A percentile compares a stretch with the other conserved stretches of the same genome.
Evolutionary conservation across 2,888 invertebrate species (phyloP).

Genomic region (Eupithecia tripunctaria): DNA sequence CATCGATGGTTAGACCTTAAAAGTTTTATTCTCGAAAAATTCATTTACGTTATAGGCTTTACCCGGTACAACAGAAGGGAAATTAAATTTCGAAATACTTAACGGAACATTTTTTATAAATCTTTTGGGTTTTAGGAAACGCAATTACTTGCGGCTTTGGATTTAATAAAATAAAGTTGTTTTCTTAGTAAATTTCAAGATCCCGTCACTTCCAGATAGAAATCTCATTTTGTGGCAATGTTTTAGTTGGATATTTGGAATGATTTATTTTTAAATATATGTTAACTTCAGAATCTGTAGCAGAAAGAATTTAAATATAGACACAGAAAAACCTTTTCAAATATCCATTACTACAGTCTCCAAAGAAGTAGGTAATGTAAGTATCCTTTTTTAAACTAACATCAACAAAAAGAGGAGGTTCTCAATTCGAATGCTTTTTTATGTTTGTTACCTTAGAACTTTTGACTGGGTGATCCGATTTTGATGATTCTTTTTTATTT

Average conservation of each 20-base stretch:
- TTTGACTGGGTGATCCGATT: no score
- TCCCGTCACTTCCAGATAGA: constrained; percentile 2
- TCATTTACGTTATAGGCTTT: not conserved
- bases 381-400: no score
- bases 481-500: no score
- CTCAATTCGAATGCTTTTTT: no score
- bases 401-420: no score
- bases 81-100: not conserved
- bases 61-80: not conserved
- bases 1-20: no score
- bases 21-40: not conserved
- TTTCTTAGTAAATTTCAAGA: not conserved
- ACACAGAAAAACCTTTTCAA: not conserved
- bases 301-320: not conserved
- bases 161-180: not conserved
- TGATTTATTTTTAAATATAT: not conserved
- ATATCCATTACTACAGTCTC: no score
- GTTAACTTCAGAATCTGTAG: not conserved
- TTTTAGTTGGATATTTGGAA: not conserved
- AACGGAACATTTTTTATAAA: not conserved
- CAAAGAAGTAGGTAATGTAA: no score
- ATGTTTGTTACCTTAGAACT: no score
- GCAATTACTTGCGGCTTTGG: not conserved
- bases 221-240: not conserved
- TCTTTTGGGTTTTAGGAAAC: not conserved